Percentiles rank a stretch among this genome's conserved stretches.
Evolutionary conservation across 1,140 invertebrate genomes (phyloP).

Genomic region (Anthonomus grandis): DNA sequence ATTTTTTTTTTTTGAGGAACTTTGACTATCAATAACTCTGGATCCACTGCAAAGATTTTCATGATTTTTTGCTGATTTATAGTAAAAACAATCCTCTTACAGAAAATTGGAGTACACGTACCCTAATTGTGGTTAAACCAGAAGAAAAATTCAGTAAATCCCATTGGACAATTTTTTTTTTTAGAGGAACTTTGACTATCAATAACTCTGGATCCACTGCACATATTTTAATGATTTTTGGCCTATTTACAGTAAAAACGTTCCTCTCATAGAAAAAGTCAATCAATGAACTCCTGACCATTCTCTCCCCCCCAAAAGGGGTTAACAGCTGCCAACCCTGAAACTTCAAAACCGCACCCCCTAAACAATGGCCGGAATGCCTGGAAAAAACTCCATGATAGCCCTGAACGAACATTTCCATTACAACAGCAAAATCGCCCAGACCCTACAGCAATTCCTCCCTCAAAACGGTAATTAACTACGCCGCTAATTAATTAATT

Average conservation of each 20-base stretch:
- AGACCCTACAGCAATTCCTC: conserved; percentile 43
- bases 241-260: background rate
- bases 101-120: too few relatives aligned
- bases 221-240: background rate
- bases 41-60: too few relatives aligned
- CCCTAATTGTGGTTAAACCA: too few relatives aligned
- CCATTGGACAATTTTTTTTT: too few relatives aligned
- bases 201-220: too few relatives aligned
- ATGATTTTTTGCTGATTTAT: too few relatives aligned
- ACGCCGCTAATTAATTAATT: background rate
- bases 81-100: too few relatives aligned
- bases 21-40: too few relatives aligned
- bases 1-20: too few relatives aligned
- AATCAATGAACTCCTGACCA: background rate
- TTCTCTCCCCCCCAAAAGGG: background rate
- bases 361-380: background rate
- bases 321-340: background rate
- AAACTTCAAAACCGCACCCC: background rate
- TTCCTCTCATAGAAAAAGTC: background rate
- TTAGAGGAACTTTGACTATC: too few relatives aligned
- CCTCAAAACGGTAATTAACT: conserved; percentile 41
- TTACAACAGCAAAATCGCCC: conserved; percentile 46
- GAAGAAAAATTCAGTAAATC: too few relatives aligned
- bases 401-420: conserved; percentile 44
- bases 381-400: conserved; percentile 19